Evolutionary conservation across 2,113 vertebrate genomes (phyloP).

Genomic region (Brachypteracias leptosomus): DNA sequence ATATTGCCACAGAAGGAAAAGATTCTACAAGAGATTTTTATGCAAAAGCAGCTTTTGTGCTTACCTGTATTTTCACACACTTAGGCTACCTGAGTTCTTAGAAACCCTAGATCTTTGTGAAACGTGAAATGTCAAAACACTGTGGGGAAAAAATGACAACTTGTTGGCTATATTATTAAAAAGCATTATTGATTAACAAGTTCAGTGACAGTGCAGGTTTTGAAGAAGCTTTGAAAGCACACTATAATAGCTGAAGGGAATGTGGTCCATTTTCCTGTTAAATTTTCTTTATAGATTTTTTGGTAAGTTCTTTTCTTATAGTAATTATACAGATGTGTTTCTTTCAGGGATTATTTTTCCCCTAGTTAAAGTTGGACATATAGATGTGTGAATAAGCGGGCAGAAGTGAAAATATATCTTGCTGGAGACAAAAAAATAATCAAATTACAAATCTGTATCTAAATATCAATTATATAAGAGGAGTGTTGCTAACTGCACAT

Average conservation of each 20-base stretch:
- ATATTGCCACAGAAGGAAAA: neutral
- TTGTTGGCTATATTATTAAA: neutral
- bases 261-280: neutral
- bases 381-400: neutral
- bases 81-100: neutral
- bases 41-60: neutral
- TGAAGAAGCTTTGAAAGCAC: neutral
- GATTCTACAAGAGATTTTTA: neutral
- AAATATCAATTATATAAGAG: neutral
- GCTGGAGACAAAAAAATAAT: neutral
- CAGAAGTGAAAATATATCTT: neutral
- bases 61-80: neutral
- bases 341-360: neutral
- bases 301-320: neutral
- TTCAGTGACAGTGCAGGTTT: neutral
- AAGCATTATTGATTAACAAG: neutral
- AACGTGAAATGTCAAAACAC: neutral
- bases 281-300: neutral
- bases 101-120: neutral
- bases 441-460: neutral
- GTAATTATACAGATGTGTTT: neutral
- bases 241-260: neutral
- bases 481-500: neutral
- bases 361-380: neutral
- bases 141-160: accelerated